A percentile compares a stretch with the other conserved stretches of the same genome.
Evolutionary conservation across 2,113 vertebrate species (phyloP).

Genomic region (Hipposideros armiger): DNA sequence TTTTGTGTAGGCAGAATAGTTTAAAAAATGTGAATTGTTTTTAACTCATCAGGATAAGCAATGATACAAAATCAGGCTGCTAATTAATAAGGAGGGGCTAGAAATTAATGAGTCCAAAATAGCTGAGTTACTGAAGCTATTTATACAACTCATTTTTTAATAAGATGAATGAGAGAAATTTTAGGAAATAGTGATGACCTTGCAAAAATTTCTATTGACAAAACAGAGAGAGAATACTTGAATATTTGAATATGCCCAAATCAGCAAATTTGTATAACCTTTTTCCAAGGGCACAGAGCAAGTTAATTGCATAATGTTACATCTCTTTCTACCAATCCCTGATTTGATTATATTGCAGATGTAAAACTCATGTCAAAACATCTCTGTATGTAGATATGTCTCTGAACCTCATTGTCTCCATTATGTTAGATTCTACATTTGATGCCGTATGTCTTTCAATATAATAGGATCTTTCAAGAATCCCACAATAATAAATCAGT

Average conservation of each 20-base stretch:
- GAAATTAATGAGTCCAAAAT: slow-evolving; percentile 1
- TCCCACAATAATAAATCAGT: not conserved
- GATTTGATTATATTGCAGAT: not conserved
- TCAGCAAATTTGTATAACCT: not conserved
- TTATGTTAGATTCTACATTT: not conserved
- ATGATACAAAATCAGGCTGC: not conserved
- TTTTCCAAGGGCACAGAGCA: not conserved
- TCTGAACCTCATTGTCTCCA: not conserved
- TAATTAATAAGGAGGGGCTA: not conserved
- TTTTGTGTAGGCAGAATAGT: not conserved
- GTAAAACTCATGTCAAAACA: not conserved
- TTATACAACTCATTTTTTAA: not conserved
- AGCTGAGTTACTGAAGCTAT: not conserved
- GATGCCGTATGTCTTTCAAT: not conserved
- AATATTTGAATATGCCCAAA: not conserved
- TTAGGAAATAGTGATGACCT: not conserved
- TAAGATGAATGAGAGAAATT: slow-evolving; percentile 9
- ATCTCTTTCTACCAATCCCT: not conserved
- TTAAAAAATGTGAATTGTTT: slow-evolving; percentile 19
- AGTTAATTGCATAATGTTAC: not conserved
- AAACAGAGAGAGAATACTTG: not conserved
- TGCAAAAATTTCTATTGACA: slow-evolving; percentile 51
- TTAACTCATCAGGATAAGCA: not conserved
- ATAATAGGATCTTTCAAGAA: not conserved
- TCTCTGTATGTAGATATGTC: not conserved